These are phyloP conservation scores for Anguilla anguilla DNA, from an alignment of 2,797 vertebrate genomes.

Conservation along the genomic window DNA sequence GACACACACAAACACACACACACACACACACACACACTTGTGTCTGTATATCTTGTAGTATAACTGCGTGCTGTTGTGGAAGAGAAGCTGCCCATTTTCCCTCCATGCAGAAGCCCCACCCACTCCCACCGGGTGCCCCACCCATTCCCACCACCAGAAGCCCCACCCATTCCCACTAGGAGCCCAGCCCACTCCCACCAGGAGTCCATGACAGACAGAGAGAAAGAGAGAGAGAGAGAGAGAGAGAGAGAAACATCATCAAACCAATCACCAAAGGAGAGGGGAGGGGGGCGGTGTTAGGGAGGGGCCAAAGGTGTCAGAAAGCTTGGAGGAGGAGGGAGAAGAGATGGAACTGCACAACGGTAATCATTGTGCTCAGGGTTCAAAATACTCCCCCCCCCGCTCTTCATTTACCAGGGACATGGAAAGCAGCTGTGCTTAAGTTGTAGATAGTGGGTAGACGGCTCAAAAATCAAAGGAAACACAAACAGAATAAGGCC, in stretches of 20 bases:
- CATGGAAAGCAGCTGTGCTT: constrained; percentile 63
- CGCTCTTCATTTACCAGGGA: not conserved
- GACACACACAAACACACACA: constrained; percentile 17
- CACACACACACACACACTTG: constrained; percentile 11
- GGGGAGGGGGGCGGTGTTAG: not conserved
- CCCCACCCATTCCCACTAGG: not conserved
- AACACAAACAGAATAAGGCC: not conserved
- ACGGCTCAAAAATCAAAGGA: constrained; percentile 26
- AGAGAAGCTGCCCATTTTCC: constrained; percentile 56
- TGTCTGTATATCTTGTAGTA: constrained; percentile 50
- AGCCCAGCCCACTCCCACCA: not conserved
- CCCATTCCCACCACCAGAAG: not conserved
- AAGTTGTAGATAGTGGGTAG: constrained; percentile 53
- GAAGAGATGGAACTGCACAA: constrained; percentile 10
- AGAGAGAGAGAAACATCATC: not conserved
- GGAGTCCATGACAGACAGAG: not conserved
- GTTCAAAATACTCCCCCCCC: not conserved
- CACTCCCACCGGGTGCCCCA: not conserved
- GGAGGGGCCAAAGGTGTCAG: not conserved
- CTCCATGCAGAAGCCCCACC: constrained; percentile 71
- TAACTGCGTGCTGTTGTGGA: constrained; percentile 56
- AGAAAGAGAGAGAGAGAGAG: not conserved
- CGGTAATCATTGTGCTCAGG: not conserved
- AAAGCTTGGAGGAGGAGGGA: not conserved
- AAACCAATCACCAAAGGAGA: not conserved